A percentile compares a stretch with the other conserved stretches of the same genome.
phyloP scores from a whole-genome alignment of 2,113 vertebrate genomes.

The Etheostoma spectabile region DNA sequence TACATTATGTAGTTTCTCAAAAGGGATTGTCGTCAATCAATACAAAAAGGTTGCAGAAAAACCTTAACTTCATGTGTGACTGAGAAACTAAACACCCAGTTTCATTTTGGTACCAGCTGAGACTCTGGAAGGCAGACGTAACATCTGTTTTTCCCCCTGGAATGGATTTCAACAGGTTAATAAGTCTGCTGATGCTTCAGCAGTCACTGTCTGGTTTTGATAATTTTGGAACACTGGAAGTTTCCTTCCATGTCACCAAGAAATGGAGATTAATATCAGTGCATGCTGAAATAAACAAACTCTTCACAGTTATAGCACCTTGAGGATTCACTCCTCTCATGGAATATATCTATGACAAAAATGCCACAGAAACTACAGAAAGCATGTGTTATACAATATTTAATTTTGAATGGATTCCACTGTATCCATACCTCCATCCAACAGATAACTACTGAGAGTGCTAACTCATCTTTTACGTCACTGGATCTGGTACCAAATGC shows the following conservation, averaged over 20 bases:
- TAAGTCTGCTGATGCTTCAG: background rate
- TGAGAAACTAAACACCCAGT: background rate
- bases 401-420: background rate
- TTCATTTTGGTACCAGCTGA: background rate
- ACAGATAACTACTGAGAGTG: constrained; percentile 92
- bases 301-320: background rate
- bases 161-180: background rate
- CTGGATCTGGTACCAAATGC: constrained; percentile 80
- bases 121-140: background rate
- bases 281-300: background rate
- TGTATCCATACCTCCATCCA: background rate
- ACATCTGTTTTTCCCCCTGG: background rate
- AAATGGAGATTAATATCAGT: background rate
- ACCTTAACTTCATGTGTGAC: background rate
- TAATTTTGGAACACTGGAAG: background rate
- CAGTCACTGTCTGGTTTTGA: constrained; percentile 3
- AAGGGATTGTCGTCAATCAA: background rate
- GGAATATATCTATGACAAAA: background rate
- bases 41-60: background rate
- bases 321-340: background rate
- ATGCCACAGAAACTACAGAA: too few species aligned
- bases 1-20: background rate
- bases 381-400: background rate
- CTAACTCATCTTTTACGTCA: constrained; percentile 78
- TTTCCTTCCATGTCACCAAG: background rate